A percentile compares a stretch with the other conserved stretches of the same genome.
phyloP scores from a whole-genome alignment of 2,113 vertebrate species.

The Myotis yumanensis region DNA sequence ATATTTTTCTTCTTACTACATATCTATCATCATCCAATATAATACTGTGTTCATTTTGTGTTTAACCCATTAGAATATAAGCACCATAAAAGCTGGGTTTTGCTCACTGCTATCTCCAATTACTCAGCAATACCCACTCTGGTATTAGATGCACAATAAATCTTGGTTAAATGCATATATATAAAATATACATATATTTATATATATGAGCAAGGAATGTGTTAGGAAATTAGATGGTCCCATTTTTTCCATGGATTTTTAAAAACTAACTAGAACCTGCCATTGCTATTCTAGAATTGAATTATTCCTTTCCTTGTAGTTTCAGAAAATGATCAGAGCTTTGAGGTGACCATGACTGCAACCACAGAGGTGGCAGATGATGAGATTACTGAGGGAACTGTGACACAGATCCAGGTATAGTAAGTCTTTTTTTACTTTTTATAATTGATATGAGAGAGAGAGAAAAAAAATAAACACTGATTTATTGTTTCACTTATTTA shows the following conservation, averaged over 20 bases:
- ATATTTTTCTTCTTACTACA: not conserved
- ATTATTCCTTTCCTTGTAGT: constrained; percentile 83
- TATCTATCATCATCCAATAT: not conserved
- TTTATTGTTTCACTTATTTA: not conserved
- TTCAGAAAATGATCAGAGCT: constrained; percentile 94
- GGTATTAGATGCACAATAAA: not conserved
- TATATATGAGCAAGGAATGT: not conserved
- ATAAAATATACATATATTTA: not conserved
- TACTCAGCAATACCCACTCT: not conserved
- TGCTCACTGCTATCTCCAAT: not conserved
- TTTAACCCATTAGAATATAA: not conserved
- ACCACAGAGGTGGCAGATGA: constrained; percentile 91
- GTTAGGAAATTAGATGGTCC: constrained; percentile 33
- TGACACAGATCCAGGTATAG: constrained; percentile 94
- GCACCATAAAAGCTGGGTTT: not conserved
- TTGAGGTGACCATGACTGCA: constrained; percentile 98
- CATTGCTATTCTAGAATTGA: constrained; percentile 27
- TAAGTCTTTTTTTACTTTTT: constrained; percentile 55
- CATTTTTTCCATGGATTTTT: not conserved
- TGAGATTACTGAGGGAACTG: constrained; percentile 90
- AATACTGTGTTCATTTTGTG: not conserved
- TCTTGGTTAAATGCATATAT: not conserved
- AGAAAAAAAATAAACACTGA: not conserved
- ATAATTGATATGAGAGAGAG: not conserved
- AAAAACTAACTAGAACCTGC: not conserved